Percentiles rank a stretch among this genome's conserved stretches.
phyloP scores from a whole-genome alignment of 1,140 invertebrate genomes.

The Aporrectodea caliginosa region DNA sequence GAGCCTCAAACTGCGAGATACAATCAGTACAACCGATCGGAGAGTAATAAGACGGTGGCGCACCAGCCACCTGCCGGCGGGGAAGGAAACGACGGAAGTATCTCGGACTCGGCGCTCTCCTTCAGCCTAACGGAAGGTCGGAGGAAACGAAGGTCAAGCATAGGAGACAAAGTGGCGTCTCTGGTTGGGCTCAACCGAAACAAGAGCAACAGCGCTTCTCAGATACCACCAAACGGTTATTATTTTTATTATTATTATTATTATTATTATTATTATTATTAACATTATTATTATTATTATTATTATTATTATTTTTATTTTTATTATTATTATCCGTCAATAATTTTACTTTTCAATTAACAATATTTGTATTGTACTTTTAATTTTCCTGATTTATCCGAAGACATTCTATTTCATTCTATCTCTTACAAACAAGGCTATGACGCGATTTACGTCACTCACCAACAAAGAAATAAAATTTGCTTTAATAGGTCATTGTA shows the following conservation, averaged over 20 bases:
- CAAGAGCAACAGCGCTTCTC: conserved; percentile 92
- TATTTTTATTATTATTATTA: neutral
- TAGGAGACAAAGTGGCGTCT: conserved; percentile 56
- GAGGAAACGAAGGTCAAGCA: conserved; percentile 60
- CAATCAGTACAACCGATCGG: neutral
- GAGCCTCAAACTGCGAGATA: too few species aligned
- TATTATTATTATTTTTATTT: too few species aligned
- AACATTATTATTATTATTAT: too few species aligned
- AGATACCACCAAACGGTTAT: conserved; percentile 59
- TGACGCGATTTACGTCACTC: too few species aligned
- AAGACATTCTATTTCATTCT: neutral
- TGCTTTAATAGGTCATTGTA: too few species aligned
- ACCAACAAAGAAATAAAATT: too few species aligned
- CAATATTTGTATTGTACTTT: neutral
- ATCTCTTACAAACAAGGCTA: too few species aligned
- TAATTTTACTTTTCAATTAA: neutral
- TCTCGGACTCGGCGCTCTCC: conserved; percentile 83
- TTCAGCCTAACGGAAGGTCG: conserved; percentile 57
- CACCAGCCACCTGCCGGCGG: conserved; percentile 26
- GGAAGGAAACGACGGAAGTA: conserved; percentile 71
- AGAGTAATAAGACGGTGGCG: conserved; percentile 23
- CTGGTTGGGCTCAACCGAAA: conserved; percentile 60
- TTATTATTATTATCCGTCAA: neutral
- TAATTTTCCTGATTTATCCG: too few species aligned
- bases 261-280: too few species aligned